These are phyloP conservation scores for Netelia virgata DNA, from an alignment of 2,888 invertebrate species.

Conservation along the genomic window DNA sequence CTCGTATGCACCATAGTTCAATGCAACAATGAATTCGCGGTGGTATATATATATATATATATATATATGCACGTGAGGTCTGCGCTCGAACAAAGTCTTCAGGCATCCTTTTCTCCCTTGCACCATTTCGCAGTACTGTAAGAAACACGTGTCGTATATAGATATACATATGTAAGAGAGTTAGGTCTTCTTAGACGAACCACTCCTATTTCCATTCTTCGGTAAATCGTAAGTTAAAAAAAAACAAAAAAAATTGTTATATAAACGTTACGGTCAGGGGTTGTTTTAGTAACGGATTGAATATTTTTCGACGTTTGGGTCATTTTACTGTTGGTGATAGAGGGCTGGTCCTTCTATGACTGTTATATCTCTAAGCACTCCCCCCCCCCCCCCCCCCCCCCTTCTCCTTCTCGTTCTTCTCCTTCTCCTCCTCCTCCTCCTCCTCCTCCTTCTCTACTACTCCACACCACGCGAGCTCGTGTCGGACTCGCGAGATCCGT, in stretches of 20 bases:
- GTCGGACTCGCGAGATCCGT: conserved; percentile 51
- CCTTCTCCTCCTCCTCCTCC: too few relatives aligned
- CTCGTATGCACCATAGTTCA: conserved; percentile 18
- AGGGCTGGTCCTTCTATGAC: too few relatives aligned
- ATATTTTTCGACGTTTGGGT: too few relatives aligned
- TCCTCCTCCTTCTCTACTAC: not conserved
- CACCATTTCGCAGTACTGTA: conserved; percentile 2
- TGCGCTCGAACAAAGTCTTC: conserved; percentile 49
- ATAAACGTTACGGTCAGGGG: too few relatives aligned
- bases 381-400: not conserved
- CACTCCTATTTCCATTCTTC: too few relatives aligned
- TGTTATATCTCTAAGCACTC: too few relatives aligned
- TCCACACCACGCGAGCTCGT: conserved; percentile 59
- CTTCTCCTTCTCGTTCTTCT: not conserved
- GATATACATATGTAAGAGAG: too few relatives aligned
- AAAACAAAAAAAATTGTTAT: too few relatives aligned
- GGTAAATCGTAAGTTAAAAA: too few relatives aligned
- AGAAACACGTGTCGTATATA: not conserved
- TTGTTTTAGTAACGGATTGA: too few relatives aligned
- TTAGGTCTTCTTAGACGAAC: too few relatives aligned
- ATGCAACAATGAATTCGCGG: conserved; percentile 55
- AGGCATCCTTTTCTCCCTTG: not conserved
- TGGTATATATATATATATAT: conserved; percentile 17
- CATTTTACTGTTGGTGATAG: too few relatives aligned
- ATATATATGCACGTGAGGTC: not conserved